Evolutionary conservation across 2,113 vertebrate species (phyloP).

Genomic region (Vanacampus margaritifer): DNA sequence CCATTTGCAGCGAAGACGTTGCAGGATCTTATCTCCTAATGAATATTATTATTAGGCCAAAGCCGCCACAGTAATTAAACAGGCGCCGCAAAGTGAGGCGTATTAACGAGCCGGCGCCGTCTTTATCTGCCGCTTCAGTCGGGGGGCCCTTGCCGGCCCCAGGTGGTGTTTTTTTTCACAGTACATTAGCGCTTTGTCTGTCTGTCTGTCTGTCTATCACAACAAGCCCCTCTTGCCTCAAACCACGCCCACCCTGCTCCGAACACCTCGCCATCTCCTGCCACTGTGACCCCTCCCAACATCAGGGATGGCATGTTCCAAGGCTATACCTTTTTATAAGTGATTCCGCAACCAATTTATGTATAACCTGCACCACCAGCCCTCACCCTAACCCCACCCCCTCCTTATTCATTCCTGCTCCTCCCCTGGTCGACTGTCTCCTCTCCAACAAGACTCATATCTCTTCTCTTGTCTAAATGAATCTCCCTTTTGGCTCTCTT

Average conservation of each 20-base stretch:
- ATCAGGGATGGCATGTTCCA: conserved; percentile 82
- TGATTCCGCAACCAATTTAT: conserved; percentile 72
- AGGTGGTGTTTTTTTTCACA: conserved; percentile 75
- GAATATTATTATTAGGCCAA: conserved; percentile 62
- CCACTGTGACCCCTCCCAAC: conserved; percentile 90
- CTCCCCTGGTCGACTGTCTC: conserved; percentile 45
- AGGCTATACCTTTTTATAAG: conserved; percentile 85
- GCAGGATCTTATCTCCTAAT: conserved; percentile 62
- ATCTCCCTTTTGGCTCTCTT: conserved; percentile 26
- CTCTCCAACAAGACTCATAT: conserved; percentile 56
- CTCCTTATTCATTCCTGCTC: conserved; percentile 65
- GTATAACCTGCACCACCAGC: conserved; percentile 29
- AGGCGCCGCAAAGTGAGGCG: conserved; percentile 61
- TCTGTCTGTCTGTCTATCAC: conserved; percentile 51
- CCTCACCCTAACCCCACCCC: conserved; percentile 44
- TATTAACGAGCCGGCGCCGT: conserved; percentile 53
- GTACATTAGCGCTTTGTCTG: conserved; percentile 75
- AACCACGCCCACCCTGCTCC: conserved; percentile 21
- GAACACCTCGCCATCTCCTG: conserved; percentile 76
- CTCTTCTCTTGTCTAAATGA: conserved; percentile 61
- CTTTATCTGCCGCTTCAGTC: conserved; percentile 44
- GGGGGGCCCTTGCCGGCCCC: conserved; percentile 33
- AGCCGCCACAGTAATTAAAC: conserved; percentile 59
- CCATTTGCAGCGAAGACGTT: background rate
- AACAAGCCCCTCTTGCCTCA: conserved; percentile 30